A percentile compares a stretch with the other conserved stretches of the same genome.
phyloP scores from a whole-genome alignment of 2,888 invertebrate species.

The Tipula helvola region DNA sequence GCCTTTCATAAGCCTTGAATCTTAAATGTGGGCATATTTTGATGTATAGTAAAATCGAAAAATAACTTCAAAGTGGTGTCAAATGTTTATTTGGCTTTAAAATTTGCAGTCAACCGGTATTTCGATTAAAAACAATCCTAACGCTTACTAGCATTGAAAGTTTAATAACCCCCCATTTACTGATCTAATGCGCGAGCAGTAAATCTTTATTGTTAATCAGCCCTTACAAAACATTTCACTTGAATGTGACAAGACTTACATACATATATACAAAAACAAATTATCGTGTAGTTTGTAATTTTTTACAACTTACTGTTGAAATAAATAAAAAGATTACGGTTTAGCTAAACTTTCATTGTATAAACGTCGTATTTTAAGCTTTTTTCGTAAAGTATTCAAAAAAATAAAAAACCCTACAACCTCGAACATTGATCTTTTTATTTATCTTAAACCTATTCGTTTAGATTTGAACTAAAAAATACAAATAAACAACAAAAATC shows the following conservation, averaged over 20 bases:
- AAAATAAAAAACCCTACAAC: not conserved
- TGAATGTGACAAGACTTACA: not conserved
- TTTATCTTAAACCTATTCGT: not conserved
- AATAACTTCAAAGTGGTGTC: too few species aligned
- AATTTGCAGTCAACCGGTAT: too few species aligned
- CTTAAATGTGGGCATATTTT: too few species aligned
- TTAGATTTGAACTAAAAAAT: not conserved
- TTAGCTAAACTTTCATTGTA: not conserved
- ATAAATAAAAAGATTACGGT: not conserved
- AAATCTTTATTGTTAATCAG: not conserved
- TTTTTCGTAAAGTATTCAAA: not conserved
- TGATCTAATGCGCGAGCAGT: not conserved
- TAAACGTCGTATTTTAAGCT: not conserved
- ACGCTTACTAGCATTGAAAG: too few species aligned
- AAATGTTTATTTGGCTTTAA: too few species aligned
- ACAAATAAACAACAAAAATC: not conserved
- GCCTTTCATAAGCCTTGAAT: too few species aligned
- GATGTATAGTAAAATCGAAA: too few species aligned
- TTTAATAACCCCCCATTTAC: not conserved
- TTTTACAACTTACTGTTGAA: not conserved
- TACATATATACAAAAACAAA: not conserved
- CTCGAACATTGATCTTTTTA: constrained; percentile 4
- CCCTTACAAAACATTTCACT: not conserved
- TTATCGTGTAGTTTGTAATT: not conserved
- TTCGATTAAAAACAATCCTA: too few species aligned